Percentiles rank a stretch among this genome's conserved stretches.
phyloP scores from a whole-genome alignment of 1,140 invertebrate species.

The Saccostrea echinata region DNA sequence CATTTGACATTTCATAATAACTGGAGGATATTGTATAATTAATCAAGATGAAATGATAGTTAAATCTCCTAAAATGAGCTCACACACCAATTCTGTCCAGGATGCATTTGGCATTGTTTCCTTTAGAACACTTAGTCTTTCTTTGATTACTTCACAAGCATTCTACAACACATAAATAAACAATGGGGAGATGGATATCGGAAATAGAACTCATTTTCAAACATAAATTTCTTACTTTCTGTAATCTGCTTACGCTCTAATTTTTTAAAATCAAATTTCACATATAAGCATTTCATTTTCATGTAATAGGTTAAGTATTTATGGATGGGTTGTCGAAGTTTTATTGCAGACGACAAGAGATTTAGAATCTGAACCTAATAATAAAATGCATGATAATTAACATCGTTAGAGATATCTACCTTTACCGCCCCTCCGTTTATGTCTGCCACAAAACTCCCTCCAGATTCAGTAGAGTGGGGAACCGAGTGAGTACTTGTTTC shows the following conservation, averaged over 20 bases:
- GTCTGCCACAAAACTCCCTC: constrained; percentile 93
- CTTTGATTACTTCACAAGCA: constrained; percentile 23
- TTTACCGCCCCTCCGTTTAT: constrained; percentile 95
- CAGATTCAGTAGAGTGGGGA: constrained; percentile 94
- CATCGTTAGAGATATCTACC: constrained; percentile 79
- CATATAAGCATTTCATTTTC: too few relatives aligned
- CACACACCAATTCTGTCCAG: constrained; percentile 90
- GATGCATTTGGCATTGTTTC: constrained; percentile 87
- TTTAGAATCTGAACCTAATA: too few relatives aligned
- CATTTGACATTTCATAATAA: too few relatives aligned
- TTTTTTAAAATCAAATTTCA: too few relatives aligned
- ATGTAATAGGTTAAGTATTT: too few relatives aligned
- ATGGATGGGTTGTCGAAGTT: too few relatives aligned
- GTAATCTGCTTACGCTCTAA: too few relatives aligned
- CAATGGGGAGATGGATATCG: neutral
- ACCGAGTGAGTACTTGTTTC: constrained; percentile 96
- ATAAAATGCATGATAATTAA: too few relatives aligned
- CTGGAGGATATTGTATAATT: constrained; percentile 5
- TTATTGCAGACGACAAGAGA: too few relatives aligned
- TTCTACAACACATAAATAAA: neutral
- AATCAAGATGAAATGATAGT: neutral
- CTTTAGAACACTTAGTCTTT: constrained; percentile 83
- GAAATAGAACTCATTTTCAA: too few relatives aligned
- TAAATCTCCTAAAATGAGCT: neutral
- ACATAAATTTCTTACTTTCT: too few relatives aligned